Conservation (phyloP, 2,888 invertebrate genomes). For the Caenorhabditis sp. region DNA sequence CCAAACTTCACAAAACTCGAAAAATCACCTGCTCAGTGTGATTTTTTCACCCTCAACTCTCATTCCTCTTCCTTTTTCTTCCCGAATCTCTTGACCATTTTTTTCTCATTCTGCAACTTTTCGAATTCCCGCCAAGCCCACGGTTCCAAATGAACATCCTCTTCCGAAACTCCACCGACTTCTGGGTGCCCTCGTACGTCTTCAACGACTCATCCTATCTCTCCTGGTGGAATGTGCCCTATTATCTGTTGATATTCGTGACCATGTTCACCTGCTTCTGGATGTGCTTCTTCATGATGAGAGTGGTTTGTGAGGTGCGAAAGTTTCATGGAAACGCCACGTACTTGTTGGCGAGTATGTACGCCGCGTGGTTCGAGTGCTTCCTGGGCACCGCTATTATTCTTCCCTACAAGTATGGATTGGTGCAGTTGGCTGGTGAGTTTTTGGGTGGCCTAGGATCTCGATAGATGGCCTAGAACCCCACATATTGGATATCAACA, state of each 20-base stretch:
- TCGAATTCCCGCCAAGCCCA: no score
- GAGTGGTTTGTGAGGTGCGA: conserved; percentile 12
- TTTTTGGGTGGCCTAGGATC: neutral
- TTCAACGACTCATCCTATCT: conserved; percentile 40
- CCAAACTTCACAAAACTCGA: no score
- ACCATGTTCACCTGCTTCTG: conserved; percentile 26
- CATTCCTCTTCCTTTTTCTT: no score
- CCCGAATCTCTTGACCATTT: no score
- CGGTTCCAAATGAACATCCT: conserved; percentile 28
- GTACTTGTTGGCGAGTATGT: conserved; percentile 25
- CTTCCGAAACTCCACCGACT: conserved; percentile 17
- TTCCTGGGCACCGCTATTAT: conserved; percentile 31
- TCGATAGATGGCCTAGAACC: no score
- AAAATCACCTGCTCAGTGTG: no score
- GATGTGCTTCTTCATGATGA: conserved; percentile 29
- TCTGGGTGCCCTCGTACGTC: conserved; percentile 38
- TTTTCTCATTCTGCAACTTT: no score
- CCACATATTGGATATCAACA: no score
- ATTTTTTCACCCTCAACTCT: no score
- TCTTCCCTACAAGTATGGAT: conserved; percentile 44
- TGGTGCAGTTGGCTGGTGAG: conserved; percentile 33
- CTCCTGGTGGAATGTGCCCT: conserved; percentile 40
- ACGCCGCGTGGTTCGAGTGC: conserved; percentile 27
- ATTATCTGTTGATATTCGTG: conserved; percentile 24
- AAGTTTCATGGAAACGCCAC: conserved; percentile 53